Conservation (phyloP, 2,113 vertebrate species). For the Zeus faber region DNA sequence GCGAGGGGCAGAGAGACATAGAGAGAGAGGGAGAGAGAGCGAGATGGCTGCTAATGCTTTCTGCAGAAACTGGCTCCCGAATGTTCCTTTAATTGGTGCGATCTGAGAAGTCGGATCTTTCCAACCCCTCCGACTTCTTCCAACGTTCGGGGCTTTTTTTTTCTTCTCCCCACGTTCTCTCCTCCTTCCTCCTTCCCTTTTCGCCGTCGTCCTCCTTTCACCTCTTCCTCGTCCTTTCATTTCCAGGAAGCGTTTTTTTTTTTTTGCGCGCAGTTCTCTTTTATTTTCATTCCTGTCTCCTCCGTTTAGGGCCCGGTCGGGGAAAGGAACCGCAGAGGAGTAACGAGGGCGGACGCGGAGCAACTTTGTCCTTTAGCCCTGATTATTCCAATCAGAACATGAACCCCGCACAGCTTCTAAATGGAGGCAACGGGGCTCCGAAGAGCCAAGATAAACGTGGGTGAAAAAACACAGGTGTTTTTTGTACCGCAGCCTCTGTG, state of each 20-base stretch:
- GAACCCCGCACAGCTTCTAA: constrained; percentile 45
- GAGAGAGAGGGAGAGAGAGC: constrained; percentile 15
- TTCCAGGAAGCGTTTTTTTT: constrained; percentile 25
- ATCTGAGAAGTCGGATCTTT: constrained; percentile 60
- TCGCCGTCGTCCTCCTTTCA: constrained; percentile 35
- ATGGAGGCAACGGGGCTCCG: constrained; percentile 13
- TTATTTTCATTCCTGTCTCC: constrained; percentile 30
- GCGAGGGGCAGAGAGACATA: constrained; percentile 22
- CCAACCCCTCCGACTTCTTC: constrained; percentile 23
- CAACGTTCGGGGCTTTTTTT: constrained; percentile 7
- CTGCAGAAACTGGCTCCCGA: constrained; percentile 58
- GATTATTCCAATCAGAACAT: constrained; percentile 58
- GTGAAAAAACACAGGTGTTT: constrained; percentile 58
- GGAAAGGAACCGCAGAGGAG: constrained; percentile 34
- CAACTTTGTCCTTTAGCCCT: constrained; percentile 19
- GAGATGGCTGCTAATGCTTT: constrained; percentile 61
- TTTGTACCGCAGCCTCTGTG: constrained; percentile 32
- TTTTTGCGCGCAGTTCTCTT: not conserved
- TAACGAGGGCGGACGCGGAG: constrained; percentile 18
- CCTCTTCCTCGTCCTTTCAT: constrained; percentile 34
- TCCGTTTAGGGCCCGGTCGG: constrained; percentile 43
- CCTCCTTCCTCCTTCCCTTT: not conserved
- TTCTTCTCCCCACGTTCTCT: constrained; percentile 15
- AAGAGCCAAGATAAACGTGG: constrained; percentile 44
- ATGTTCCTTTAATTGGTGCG: constrained; percentile 65